Base-by-base conservation (phyloP, 2,113 vertebrate species). In the Chlorodrepanis virens region DNA sequence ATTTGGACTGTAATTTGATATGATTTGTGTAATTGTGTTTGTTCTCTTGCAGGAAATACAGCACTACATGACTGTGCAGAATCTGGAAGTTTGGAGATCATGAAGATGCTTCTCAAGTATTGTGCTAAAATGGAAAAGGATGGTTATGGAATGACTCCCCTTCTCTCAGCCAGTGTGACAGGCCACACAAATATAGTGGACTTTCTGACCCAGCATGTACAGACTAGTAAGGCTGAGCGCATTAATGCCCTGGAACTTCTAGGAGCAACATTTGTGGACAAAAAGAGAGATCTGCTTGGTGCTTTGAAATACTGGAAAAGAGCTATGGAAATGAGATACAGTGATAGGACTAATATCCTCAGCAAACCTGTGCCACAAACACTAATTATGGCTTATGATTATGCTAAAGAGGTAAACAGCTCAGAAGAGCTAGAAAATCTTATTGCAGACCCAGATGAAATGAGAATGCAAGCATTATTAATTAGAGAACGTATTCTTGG, bases 161-260 rank as follows among this genome's bases (percentile, higher is more conserved):
- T 99, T 91, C 98, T 99, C 28, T 99, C 99, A 25, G 99, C 99
- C 89, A 99, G 99, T 39, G 99, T 99, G 78, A 99, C 99, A 5
- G 99, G 99, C 65, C 99, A 99, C 97, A 99, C 99, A 17, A 99
- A 99, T 96, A 99, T 99, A 3, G 99, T 99, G 77, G 99, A 99
- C 95, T 99, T 99, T 85, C 98, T 99, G 56, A 99, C 99, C 3
- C 98, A 98, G 16, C 99, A 99, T 60, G 98, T 97, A 49, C 98
- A 99, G 95, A 99, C 99, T 5, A 98, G 98, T 92, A 99, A 98
- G 96, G 94, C 76, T 31, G 99, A 99, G 70, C 96, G 99, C 12
- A 99, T 99, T 59, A 99, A 99, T 77, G 99, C 99, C 24, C 94
- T 99, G 80, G 99, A 99, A 97, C 98, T 99, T 45, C 96, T 99